Percentiles rank a stretch among this genome's conserved stretches.
Evolutionary conservation across 2,113 vertebrate species (phyloP).

Genomic region (Pomatostomus ruficeps): DNA sequence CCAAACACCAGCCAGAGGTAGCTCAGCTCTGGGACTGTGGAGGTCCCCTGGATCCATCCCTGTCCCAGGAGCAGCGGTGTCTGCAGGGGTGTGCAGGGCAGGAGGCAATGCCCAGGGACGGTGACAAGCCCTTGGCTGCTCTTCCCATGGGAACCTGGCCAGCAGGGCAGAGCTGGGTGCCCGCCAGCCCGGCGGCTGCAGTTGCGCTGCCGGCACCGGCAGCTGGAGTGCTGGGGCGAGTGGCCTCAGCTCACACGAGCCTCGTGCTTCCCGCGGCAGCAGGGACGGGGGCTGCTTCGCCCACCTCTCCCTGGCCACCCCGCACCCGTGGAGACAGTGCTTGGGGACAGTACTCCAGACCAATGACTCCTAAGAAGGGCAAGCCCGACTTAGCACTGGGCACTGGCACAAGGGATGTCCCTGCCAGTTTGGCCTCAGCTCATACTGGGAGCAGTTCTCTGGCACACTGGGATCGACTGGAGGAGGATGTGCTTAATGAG

Average conservation of each 20-base stretch:
- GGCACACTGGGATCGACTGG: neutral
- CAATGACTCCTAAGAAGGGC: neutral
- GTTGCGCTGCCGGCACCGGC: neutral
- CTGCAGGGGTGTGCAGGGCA: fast-evolving
- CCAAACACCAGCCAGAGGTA: neutral
- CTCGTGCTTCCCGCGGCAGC: neutral
- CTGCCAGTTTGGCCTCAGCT: neutral
- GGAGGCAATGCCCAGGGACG: neutral
- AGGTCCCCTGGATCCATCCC: neutral
- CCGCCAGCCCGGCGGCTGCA: neutral
- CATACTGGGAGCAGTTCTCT: neutral
- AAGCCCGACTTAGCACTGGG: neutral
- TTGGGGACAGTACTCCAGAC: neutral
- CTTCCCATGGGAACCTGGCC: neutral
- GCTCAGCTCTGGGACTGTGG: neutral
- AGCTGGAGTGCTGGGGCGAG: neutral
- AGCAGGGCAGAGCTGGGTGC: neutral
- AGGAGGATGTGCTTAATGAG: constrained; percentile 37
- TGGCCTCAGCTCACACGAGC: neutral
- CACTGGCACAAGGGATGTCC: neutral
- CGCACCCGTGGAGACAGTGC: fast-evolving
- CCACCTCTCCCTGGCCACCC: neutral
- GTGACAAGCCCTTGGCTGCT: neutral
- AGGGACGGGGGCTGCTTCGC: neutral
- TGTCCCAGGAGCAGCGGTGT: neutral